A percentile compares a stretch with the other conserved stretches of the same genome.
Evolutionary conservation across 2,888 invertebrate species (phyloP).

Genomic region (Apamea sordens): DNA sequence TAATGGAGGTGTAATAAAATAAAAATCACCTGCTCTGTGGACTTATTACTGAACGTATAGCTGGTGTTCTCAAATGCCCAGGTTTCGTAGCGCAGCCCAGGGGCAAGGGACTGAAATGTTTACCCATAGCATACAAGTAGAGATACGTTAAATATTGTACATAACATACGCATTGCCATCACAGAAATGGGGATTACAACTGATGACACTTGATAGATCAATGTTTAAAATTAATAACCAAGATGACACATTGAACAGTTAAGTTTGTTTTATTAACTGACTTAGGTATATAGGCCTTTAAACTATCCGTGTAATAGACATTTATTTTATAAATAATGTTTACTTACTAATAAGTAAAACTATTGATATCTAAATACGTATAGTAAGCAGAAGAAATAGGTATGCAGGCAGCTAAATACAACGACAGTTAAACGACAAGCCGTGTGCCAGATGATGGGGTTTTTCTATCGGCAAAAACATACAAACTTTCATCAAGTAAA

Average conservation of each 20-base stretch:
- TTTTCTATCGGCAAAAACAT: not conserved
- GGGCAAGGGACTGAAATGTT: not conserved
- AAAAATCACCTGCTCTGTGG: not conserved
- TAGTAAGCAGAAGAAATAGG: not conserved
- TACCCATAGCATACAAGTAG: not conserved
- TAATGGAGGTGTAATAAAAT: not conserved
- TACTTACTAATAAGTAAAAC: not conserved
- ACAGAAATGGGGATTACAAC: not conserved
- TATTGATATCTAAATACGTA: not conserved
- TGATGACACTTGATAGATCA: not conserved
- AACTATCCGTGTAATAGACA: not conserved
- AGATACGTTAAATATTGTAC: not conserved
- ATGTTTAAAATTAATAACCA: not conserved
- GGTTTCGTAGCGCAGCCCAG: not conserved
- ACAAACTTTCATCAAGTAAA: not conserved
- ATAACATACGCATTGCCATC: not conserved
- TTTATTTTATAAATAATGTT: constrained; percentile 10
- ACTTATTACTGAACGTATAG: not conserved
- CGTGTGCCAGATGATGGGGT: not conserved
- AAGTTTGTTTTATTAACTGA: not conserved
- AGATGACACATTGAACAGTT: not conserved
- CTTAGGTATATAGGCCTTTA: not conserved
- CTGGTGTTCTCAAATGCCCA: not conserved
- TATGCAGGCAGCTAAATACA: not conserved
- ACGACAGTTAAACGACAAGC: no score